Conservation (phyloP, 2,888 invertebrate genomes). For the Bombylius discolor region DNA sequence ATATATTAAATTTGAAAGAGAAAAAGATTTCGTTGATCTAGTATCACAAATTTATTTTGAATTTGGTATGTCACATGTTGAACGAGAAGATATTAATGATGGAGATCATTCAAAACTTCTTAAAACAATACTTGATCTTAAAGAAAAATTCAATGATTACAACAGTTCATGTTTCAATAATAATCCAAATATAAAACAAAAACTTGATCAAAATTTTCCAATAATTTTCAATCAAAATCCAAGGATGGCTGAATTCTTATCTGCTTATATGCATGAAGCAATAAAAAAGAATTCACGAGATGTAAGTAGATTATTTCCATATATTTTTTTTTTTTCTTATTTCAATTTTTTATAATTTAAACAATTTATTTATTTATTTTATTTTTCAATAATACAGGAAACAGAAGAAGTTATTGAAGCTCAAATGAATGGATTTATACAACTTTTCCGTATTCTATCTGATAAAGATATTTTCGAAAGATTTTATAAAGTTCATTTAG, state of each 20-base stretch:
- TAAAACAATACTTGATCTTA: not conserved
- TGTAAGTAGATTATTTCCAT: not conserved
- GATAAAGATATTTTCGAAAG: not conserved
- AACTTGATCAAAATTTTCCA: not conserved
- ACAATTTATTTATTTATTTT: too few species aligned
- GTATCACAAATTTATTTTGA: not conserved
- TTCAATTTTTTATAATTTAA: too few species aligned
- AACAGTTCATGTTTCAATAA: not conserved
- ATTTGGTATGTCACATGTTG: not conserved
- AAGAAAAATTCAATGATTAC: not conserved
- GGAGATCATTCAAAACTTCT: not conserved
- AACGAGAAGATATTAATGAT: not conserved
- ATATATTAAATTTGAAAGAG: not conserved
- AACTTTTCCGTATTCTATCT: not conserved
- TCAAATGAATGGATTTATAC: not conserved
- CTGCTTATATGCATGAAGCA: not conserved
- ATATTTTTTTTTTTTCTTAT: too few species aligned
- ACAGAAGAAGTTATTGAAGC: not conserved
- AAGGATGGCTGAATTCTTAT: not conserved
- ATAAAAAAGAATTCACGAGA: not conserved
- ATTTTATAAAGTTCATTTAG: not conserved
- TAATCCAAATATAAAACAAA: not conserved
- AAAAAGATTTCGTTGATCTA: not conserved
- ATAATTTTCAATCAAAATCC: not conserved
- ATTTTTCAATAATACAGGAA: not conserved